These are phyloP conservation scores for Tichodroma muraria DNA, from an alignment of 2,113 vertebrate genomes.

Conservation along the genomic window DNA sequence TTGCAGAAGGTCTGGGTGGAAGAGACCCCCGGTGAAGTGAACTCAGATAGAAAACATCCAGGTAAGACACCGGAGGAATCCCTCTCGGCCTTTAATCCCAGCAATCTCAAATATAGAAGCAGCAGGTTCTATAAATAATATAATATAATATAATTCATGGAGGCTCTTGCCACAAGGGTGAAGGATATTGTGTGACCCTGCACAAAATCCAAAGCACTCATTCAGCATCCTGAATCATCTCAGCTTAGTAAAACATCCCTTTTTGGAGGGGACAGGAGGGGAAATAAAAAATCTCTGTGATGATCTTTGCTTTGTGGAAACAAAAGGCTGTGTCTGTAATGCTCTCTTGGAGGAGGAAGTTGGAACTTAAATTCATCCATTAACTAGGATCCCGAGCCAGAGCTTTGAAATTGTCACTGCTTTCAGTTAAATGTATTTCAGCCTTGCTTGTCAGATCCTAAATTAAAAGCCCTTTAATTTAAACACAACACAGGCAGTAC, in stretches of 20 bases:
- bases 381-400: not conserved
- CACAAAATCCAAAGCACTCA: not conserved
- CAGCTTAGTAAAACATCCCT: not conserved
- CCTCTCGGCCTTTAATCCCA: not conserved
- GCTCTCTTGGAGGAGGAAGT: not conserved
- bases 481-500: not conserved
- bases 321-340: not conserved
- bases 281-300: not conserved
- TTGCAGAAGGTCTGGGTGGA: not conserved
- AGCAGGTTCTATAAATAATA: too few species aligned
- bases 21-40: not conserved
- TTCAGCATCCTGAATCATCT: not conserved
- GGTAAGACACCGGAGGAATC: not conserved
- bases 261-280: not conserved
- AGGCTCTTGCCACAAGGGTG: not conserved
- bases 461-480: not conserved
- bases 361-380: not conserved
- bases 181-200: not conserved
- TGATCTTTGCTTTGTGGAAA: not conserved
- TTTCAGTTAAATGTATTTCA: not conserved
- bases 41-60: not conserved
- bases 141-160: not conserved
- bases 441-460: not conserved
- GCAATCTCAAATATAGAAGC: not conserved
- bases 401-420: not conserved